A percentile compares a stretch with the other conserved stretches of the same genome.
These are phyloP conservation scores for Podarcis cretensis DNA, from an alignment of 2,113 vertebrate species.

Conservation along the genomic window DNA sequence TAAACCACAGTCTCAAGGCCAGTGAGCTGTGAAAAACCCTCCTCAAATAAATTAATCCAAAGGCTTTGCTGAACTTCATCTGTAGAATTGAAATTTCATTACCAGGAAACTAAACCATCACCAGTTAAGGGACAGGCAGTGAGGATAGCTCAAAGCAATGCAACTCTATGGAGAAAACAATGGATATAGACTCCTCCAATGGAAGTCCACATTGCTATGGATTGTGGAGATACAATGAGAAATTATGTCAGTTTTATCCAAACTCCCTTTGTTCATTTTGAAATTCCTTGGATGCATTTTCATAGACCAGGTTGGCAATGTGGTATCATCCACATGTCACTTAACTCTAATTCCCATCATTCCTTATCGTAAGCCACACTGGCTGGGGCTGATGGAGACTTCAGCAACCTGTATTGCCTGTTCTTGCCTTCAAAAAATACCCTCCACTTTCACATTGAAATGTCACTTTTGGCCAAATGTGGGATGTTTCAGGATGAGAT, in stretches of 20 bases:
- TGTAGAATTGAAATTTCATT: not conserved
- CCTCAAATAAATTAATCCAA: not conserved
- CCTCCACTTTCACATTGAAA: too few species aligned
- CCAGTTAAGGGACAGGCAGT: not conserved
- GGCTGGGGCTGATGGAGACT: too few species aligned
- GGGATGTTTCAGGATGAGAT: not conserved
- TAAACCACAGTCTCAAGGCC: slow-evolving; percentile 5
- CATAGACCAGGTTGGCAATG: too few species aligned
- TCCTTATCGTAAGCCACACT: too few species aligned
- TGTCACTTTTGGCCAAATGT: too few species aligned
- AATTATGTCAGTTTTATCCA: not conserved
- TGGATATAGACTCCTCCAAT: not conserved
- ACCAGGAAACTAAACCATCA: not conserved
- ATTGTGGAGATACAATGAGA: not conserved
- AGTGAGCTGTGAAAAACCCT: slow-evolving; percentile 22
- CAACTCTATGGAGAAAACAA: not conserved
- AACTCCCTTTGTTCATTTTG: not conserved
- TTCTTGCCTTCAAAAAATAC: too few species aligned
- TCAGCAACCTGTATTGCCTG: too few species aligned
- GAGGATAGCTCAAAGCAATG: not conserved
- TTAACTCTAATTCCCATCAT: too few species aligned
- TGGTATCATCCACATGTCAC: too few species aligned
- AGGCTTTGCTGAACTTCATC: not conserved
- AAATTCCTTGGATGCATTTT: too few species aligned
- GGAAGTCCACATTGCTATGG: not conserved